Evolutionary conservation across 2,888 invertebrate genomes (phyloP).

Genomic region (Carcina quercana): DNA sequence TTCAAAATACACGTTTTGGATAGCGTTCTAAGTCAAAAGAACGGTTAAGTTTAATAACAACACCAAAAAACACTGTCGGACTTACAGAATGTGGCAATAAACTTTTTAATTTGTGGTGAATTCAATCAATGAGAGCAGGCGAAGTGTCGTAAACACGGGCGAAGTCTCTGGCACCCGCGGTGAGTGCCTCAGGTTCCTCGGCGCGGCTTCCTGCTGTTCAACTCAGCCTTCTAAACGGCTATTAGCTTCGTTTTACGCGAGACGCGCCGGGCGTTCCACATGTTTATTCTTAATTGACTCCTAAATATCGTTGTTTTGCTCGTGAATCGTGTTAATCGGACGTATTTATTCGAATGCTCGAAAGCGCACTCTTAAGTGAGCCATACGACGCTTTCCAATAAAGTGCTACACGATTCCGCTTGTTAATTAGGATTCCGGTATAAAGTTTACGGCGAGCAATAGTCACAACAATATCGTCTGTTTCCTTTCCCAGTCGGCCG

Average conservation of each 20-base stretch:
- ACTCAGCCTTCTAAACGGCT: conserved; percentile 50
- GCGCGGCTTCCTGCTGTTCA: conserved; percentile 61
- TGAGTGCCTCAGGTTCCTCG: conserved; percentile 34
- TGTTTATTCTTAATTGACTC: conserved; percentile 63
- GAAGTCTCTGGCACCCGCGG: conserved; percentile 36
- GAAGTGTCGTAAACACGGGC: conserved; percentile 48
- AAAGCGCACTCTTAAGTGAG: conserved; percentile 38
- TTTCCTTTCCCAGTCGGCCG: conserved; percentile 47
- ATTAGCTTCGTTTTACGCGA: conserved; percentile 62
- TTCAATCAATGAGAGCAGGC: conserved; percentile 49
- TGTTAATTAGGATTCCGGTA: conserved; percentile 52
- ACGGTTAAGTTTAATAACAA: conserved; percentile 15
- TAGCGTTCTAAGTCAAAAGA: conserved; percentile 8
- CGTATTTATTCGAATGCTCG: conserved; percentile 53
- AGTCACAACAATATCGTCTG: conserved; percentile 52
- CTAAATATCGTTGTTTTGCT: conserved; percentile 64
- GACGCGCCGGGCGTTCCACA: conserved; percentile 46
- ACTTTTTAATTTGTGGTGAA: conserved; percentile 48
- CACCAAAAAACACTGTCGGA: conserved; percentile 13
- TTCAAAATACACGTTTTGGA: conserved; percentile 8
- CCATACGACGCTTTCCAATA: conserved; percentile 30
- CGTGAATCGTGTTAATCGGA: conserved; percentile 58
- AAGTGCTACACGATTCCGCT: conserved; percentile 38
- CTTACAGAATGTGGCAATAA: conserved; percentile 32
- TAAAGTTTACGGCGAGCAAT: conserved; percentile 48